phyloP scores from a whole-genome alignment of 2,113 vertebrate genomes.

The Notarius quadriscutis region DNA sequence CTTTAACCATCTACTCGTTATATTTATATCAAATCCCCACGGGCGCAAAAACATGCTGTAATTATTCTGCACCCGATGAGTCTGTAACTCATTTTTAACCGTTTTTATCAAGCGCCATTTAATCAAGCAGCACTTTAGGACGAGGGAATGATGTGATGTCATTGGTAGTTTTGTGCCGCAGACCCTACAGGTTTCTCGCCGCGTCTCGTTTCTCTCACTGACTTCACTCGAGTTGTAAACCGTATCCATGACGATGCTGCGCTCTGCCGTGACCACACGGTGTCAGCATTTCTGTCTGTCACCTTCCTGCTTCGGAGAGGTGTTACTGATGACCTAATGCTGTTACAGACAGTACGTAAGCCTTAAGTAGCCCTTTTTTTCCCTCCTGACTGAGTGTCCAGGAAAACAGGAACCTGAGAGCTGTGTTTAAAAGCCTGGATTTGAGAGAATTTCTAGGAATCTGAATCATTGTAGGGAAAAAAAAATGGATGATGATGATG shows the following conservation, averaged over 20 bases:
- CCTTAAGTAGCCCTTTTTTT: background rate
- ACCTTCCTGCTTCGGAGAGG: background rate
- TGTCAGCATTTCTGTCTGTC: slow-evolving; percentile 37
- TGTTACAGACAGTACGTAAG: slow-evolving; percentile 7
- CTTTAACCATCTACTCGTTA: too few species aligned
- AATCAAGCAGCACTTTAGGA: background rate
- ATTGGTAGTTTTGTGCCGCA: background rate
- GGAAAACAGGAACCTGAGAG: slow-evolving; percentile 1
- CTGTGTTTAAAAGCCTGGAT: background rate
- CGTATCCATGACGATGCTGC: background rate
- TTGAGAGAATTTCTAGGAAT: background rate
- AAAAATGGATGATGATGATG: background rate
- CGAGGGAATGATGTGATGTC: background rate
- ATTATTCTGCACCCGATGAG: background rate
- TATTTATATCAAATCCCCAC: background rate
- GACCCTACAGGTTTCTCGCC: background rate
- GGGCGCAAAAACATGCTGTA: background rate
- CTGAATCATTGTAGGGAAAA: background rate
- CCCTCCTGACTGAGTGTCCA: background rate
- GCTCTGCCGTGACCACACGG: slow-evolving; percentile 21
- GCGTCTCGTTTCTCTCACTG: background rate
- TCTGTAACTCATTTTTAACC: background rate
- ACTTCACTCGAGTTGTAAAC: background rate
- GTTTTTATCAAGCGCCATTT: background rate
- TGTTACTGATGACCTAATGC: slow-evolving; percentile 35